Evolutionary conservation across 1,140 invertebrate species (phyloP).

Genomic region (Hetaerina americana): DNA sequence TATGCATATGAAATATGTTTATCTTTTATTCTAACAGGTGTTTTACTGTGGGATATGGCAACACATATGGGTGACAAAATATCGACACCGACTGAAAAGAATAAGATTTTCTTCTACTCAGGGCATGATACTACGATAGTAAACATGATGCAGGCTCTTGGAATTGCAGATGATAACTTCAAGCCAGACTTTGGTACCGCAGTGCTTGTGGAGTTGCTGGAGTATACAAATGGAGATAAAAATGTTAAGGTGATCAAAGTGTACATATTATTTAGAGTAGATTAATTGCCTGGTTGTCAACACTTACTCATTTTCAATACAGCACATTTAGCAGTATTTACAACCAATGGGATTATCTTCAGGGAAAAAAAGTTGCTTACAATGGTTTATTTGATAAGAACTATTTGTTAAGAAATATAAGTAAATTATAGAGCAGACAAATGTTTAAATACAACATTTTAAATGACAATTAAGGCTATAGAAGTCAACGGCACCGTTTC

Average conservation of each 20-base stretch:
- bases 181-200: constrained; percentile 56
- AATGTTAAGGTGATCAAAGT: constrained; percentile 34
- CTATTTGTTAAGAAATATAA: neutral
- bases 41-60: constrained; percentile 30
- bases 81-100: constrained; percentile 18
- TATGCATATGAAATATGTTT: constrained; percentile 7
- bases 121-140: constrained; percentile 64
- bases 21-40: constrained; percentile 22
- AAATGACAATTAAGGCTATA: too few species aligned
- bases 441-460: too few species aligned
- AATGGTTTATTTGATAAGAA: neutral
- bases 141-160: constrained; percentile 49
- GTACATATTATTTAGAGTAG: constrained; percentile 1
- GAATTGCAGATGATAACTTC: constrained; percentile 41
- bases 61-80: constrained; percentile 23
- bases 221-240: constrained; percentile 26
- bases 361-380: neutral
- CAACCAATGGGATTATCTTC: constrained; percentile 10
- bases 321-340: constrained; percentile 13
- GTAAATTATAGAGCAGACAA: too few species aligned
- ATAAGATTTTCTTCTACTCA: constrained; percentile 47
- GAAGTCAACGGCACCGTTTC: too few species aligned
- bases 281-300: neutral
- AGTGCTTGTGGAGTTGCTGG: constrained; percentile 46
- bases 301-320: neutral